Conservation (phyloP, 2,797 vertebrate species). For the Xyrichtys novacula region DNA sequence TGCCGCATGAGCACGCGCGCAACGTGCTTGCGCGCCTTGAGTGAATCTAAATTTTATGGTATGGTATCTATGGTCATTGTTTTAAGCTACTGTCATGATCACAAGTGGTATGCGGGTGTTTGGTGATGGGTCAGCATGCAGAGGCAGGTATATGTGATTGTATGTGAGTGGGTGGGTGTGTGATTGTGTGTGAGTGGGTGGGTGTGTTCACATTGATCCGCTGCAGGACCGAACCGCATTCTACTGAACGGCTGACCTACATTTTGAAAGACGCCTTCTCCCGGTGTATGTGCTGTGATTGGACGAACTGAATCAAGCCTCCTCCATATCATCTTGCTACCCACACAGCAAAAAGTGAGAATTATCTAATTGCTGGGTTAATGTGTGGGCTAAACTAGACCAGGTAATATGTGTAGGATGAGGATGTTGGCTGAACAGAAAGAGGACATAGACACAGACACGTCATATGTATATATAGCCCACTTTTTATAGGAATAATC, state of each 20-base stretch:
- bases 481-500: not conserved
- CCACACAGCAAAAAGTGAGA: conserved; percentile 40
- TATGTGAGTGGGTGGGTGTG: conserved; percentile 53
- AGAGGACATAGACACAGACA: not conserved
- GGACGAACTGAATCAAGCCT: conserved; percentile 59
- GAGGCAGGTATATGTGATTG: conserved; percentile 39
- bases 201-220: conserved; percentile 71
- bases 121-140: not conserved
- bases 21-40: conserved; percentile 14
- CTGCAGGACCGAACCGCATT: conserved; percentile 68
- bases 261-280: conserved; percentile 65
- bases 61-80: conserved; percentile 51
- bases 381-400: conserved; percentile 52
- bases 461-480: not conserved
- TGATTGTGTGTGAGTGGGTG: conserved; percentile 38
- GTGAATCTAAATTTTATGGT: conserved; percentile 17
- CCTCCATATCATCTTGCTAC: conserved; percentile 45
- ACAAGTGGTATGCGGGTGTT: conserved; percentile 44
- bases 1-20: conserved; percentile 25
- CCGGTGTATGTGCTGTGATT: conserved; percentile 59
- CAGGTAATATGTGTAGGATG: conserved; percentile 15
- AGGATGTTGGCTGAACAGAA: not conserved
- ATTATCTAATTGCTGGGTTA: conserved; percentile 39
- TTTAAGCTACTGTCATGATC: conserved; percentile 42
- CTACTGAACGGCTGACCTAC: conserved; percentile 73